These are phyloP conservation scores for Liposcelis brunnea DNA, from an alignment of 2,888 invertebrate species.

Conservation along the genomic window DNA sequence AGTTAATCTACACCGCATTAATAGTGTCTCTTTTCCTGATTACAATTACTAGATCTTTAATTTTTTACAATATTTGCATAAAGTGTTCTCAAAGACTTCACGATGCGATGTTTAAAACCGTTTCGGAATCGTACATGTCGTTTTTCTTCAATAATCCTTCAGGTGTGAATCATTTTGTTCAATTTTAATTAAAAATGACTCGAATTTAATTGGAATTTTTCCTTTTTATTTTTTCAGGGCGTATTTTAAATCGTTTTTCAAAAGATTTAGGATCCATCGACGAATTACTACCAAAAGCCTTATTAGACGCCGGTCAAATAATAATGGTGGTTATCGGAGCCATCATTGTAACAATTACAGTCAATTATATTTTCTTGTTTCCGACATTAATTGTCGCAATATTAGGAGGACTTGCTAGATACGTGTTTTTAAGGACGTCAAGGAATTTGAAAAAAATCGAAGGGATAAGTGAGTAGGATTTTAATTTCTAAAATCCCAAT, in stretches of 20 bases:
- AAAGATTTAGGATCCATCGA: slow-evolving; percentile 70
- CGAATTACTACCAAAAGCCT: slow-evolving; percentile 48
- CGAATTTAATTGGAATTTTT: not conserved
- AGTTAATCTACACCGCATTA: slow-evolving; percentile 8
- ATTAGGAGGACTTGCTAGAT: slow-evolving; percentile 25
- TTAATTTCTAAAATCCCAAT: no score
- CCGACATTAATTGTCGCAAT: slow-evolving; percentile 27
- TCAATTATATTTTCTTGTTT: slow-evolving; percentile 33
- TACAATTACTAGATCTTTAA: slow-evolving; percentile 34
- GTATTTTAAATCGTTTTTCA: slow-evolving; percentile 66
- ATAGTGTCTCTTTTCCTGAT: slow-evolving; percentile 12
- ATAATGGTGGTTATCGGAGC: slow-evolving; percentile 8
- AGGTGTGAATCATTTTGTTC: slow-evolving; percentile 28
- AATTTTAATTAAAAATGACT: no score
- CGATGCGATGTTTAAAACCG: slow-evolving; percentile 32
- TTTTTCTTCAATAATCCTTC: slow-evolving; percentile 74
- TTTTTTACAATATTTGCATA: slow-evolving; percentile 55
- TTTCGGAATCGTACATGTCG: slow-evolving; percentile 38
- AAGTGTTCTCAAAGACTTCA: slow-evolving; percentile 34
- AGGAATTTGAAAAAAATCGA: slow-evolving; percentile 25
- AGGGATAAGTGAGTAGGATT: slow-evolving; percentile 22
- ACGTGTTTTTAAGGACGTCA: slow-evolving; percentile 29
- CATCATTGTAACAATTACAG: slow-evolving; percentile 31
- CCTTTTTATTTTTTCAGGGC: slow-evolving; percentile 28
- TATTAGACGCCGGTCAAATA: slow-evolving; percentile 42